These are phyloP conservation scores for Cecidostiba fungosa DNA, from an alignment of 2,888 invertebrate species.

Conservation along the genomic window DNA sequence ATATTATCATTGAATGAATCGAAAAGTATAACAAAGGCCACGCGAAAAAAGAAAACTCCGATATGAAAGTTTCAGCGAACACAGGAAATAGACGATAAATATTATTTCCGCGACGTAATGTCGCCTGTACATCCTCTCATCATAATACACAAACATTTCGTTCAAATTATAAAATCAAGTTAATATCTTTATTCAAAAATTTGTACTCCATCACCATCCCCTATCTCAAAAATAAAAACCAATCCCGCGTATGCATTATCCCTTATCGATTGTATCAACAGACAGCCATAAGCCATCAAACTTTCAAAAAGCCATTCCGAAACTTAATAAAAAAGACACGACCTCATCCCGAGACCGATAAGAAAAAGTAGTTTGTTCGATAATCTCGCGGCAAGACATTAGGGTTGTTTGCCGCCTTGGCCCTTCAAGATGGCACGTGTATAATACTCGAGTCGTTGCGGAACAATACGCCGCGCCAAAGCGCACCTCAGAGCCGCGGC, in stretches of 20 bases:
- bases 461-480: slow-evolving; percentile 73
- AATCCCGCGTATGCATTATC: neutral
- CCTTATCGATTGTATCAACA: neutral
- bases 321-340: slow-evolving; percentile 6
- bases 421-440: neutral
- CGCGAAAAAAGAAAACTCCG: neutral
- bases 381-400: slow-evolving; percentile 58
- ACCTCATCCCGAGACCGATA: slow-evolving; percentile 44
- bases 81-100: neutral
- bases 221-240: neutral
- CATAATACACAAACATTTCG: neutral
- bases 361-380: slow-evolving; percentile 66
- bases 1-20: neutral
- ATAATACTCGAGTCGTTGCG: neutral
- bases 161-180: neutral
- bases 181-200: neutral
- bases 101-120: neutral
- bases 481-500: slow-evolving; percentile 72
- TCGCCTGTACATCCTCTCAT: neutral
- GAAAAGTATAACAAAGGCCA: neutral
- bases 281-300: slow-evolving; percentile 36
- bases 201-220: neutral
- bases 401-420: slow-evolving; percentile 25
- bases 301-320: slow-evolving; percentile 47
- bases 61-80: neutral